Evolutionary conservation across 2,797 vertebrate genomes (phyloP), one percentile per base, ranked within the genome.

Genomic region (Amphiprion clarkii): DNA sequence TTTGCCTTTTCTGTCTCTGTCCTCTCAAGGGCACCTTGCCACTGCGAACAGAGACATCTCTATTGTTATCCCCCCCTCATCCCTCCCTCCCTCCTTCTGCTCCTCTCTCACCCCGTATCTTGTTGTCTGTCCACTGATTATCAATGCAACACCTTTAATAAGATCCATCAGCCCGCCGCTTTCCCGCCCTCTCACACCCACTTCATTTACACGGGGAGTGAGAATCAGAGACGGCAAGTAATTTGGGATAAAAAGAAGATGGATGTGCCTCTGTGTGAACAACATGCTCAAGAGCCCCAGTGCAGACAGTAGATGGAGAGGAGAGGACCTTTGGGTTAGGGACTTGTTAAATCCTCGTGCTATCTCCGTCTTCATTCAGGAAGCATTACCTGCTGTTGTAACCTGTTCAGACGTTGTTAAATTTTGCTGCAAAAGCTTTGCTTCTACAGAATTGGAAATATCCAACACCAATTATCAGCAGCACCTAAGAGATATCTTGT

Each of bases 111-210:
- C n/a, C 46, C 64, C 46, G 2, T 56, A 75, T 76, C 56, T 68
- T 77, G 65, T 82, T 85, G 80, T 76, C 76, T 88, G 74, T 74
- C 58, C 27, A 13, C 79, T 82, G 86, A 89, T 92, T 92, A 93
- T 92, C 88, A 88, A 89, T 92, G 83, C 88, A 92, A 91, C 91
- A 90, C 91, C 90, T 93, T 76, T 90, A 90, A 92, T 88, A 89
- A 87, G 86, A 85, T 84, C 83, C 82, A 84, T 88, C 87, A 82
- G 77, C 69, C 79, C 80, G 49, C 79, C 56, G 9, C 78, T 74
- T 81, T 77, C 77, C 87, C 51, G 33, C 87, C 81, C 67, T 82
- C 85, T 85, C 72, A 79, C 81, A 84, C 82, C 67, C 87, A 74
- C 84, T 89, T 89, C 81, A 90, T 92, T 93, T 91, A 75, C 76